Base-by-base conservation (phyloP, 2,888 invertebrate species). In the Elysia crispata region DNA sequence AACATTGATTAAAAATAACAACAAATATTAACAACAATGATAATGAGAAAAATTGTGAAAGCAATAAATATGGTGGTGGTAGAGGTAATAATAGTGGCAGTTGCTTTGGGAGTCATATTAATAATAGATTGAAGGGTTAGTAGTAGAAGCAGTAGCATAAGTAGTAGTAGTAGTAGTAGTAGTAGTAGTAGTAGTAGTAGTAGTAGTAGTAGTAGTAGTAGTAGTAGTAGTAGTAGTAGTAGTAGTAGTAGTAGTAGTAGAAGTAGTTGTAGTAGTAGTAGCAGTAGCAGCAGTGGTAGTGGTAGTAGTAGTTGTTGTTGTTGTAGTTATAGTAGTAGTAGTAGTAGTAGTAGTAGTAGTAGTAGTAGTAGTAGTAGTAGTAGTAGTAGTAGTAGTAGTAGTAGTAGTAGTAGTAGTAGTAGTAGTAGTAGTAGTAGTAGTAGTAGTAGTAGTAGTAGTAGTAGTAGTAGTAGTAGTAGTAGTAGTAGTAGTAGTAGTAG, bases 181-280 rank as follows among this genome's bases (percentile, higher is more conserved):
- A 31, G 69, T 69, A 69, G 69, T 69, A 69, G 69, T 69, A 69
- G 69, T 69, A 69, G 69, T 69, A 69, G 60, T 60, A 60, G 60
- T 60, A 60, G 60, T 60, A 60, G 60, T 60, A 60, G 60, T 60
- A 60, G 60, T 60, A 60, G 60, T 60, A 60, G 60, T 60, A 60
- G 60, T 60, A 60, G 60, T 60, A 60, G 60, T 60, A 60, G 60
- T 60, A 60, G 60, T 60, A 60, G 60, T 60, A 60, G 60, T 60
- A 60, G 60, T 60, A 60, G 60, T 70, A 69, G 33, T 69, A 49
- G 69, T 69, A 69, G 69, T 69, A 69, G 33, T 69, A 69, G 69
- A 28, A 31, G 69, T 69, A 69, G 69, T 69, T 28, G 69, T 69
- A 69, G 69, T 31, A 18, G 23, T 30, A 33, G 70, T 70, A 30